These are phyloP conservation scores for Apotomis betuletana DNA, from an alignment of 2,888 invertebrate genomes.

Conservation along the genomic window DNA sequence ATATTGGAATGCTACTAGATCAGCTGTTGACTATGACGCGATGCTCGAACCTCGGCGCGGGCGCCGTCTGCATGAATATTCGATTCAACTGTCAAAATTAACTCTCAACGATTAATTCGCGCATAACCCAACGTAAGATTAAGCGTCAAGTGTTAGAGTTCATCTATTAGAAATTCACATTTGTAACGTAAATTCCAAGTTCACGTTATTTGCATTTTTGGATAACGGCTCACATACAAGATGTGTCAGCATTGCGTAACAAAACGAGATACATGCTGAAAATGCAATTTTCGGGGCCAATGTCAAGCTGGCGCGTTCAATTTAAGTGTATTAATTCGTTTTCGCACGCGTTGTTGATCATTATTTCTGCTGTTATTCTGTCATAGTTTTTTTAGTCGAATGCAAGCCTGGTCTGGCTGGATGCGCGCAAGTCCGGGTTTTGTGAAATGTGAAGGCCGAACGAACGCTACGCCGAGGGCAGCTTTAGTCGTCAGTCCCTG, in stretches of 20 bases:
- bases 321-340: neutral
- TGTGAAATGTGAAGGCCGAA: conserved; percentile 80
- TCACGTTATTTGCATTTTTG: neutral
- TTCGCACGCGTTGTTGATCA: neutral
- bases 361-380: conserved; percentile 45
- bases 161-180: neutral
- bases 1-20: conserved; percentile 17
- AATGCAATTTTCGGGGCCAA: neutral
- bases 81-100: conserved; percentile 31
- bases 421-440: conserved; percentile 81
- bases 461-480: conserved; percentile 68
- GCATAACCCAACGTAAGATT: neutral
- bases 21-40: conserved; percentile 22
- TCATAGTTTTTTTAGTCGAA: conserved; percentile 56
- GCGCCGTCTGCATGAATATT: conserved; percentile 16
- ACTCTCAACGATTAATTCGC: conserved; percentile 17
- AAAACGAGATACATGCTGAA: neutral
- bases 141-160: conserved; percentile 12
- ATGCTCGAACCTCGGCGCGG: neutral
- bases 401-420: conserved; percentile 65
- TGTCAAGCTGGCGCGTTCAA: neutral
- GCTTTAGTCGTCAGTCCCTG: conserved; percentile 75
- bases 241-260: neutral
- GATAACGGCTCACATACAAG: neutral
- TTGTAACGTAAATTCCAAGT: neutral